phyloP scores from a whole-genome alignment of 30 jellyfish, hydroid and myxozoan species.

The Aurelia aurita region DNA sequence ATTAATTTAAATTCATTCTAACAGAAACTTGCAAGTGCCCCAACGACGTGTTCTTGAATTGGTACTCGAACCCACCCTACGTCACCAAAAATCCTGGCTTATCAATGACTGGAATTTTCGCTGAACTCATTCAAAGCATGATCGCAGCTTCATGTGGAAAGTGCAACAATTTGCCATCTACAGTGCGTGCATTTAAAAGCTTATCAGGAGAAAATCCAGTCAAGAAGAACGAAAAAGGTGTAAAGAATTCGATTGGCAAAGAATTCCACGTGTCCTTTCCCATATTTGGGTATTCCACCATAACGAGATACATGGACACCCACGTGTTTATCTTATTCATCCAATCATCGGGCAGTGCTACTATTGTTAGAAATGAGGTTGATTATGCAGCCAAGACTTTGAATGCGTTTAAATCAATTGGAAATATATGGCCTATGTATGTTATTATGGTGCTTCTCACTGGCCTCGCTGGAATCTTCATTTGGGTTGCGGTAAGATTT shows the following conservation, averaged over 20 bases:
- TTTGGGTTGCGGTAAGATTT: slow-evolving; percentile 66
- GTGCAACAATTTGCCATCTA: slow-evolving; percentile 38
- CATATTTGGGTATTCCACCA: slow-evolving; percentile 52
- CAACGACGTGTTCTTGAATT: slow-evolving; percentile 35
- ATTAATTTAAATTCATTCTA: background rate
- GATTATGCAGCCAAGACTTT: slow-evolving; percentile 39
- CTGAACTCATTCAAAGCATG: slow-evolving; percentile 53
- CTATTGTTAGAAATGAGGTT: slow-evolving; percentile 49
- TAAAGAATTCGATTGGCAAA: slow-evolving; percentile 51
- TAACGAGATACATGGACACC: slow-evolving; percentile 40
- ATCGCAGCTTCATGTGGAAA: slow-evolving; percentile 55
- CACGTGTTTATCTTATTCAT: slow-evolving; percentile 49
- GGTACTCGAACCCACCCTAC: slow-evolving; percentile 67
- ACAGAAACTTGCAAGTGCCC: slow-evolving; percentile 76
- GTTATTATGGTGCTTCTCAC: slow-evolving; percentile 46
- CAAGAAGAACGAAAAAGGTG: slow-evolving; percentile 47
- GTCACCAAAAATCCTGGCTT: slow-evolving; percentile 14
- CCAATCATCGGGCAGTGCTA: slow-evolving; percentile 73
- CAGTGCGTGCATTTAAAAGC: slow-evolving; percentile 13
- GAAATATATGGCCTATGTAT: slow-evolving; percentile 75
- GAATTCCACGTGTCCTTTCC: slow-evolving; percentile 74
- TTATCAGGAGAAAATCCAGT: slow-evolving; percentile 66
- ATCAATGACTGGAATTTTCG: slow-evolving; percentile 46
- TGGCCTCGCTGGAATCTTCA: slow-evolving; percentile 33
- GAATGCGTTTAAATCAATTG: slow-evolving; percentile 40